Base-by-base conservation (phyloP, 2,113 vertebrate species). In the Illadopsis cleaveri region DNA sequence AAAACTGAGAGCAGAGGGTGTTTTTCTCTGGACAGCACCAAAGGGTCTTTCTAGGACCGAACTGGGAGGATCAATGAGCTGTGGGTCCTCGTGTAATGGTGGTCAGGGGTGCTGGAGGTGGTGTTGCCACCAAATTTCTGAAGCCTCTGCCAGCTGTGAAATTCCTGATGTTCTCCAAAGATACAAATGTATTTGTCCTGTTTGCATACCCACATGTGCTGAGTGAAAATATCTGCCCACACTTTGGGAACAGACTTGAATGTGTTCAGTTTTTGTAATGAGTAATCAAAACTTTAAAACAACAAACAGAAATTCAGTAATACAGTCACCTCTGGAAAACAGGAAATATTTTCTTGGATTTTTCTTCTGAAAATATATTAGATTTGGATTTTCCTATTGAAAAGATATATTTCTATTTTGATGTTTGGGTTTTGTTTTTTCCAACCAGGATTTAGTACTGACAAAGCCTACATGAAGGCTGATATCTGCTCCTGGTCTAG, bases 71-170 rank as follows among this genome's bases (percentile, higher is more conserved):
- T 25, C 3, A n/a, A 6, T 20, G 12, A 57, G 7, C 21, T 65
- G 4, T 27, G 27, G 15, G 21, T 91, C 24, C 23, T 72, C 25
- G 10, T 23, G 22, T 22, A 24, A 22, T 15, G 44, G 4, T 11
- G 12, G 4, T 58, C 8, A 72, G 21, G 11, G 5, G 12, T 2
- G 0, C 22, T 61, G 30, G 30, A 28, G 12, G 11, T 35, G 7
- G 16, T 30, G 22, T 16, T 47, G 24, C 11, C 54, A 64, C 24
- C 27, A 58, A 66, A 53, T 12, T 24, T 77, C 33, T 72, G 50
- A 6, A 30, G 17, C 11, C 17, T 69, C 37, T 60, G 13, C 25
- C 40, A 60, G 7, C 4, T 38, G 4, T 33, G 8, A 31, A 48
- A 60, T 38, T 65, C 25, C 51, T 17, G 22, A 65, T 48, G 12